Conservation (phyloP, 2,797 vertebrate genomes). For the Manis pentadactyla region DNA sequence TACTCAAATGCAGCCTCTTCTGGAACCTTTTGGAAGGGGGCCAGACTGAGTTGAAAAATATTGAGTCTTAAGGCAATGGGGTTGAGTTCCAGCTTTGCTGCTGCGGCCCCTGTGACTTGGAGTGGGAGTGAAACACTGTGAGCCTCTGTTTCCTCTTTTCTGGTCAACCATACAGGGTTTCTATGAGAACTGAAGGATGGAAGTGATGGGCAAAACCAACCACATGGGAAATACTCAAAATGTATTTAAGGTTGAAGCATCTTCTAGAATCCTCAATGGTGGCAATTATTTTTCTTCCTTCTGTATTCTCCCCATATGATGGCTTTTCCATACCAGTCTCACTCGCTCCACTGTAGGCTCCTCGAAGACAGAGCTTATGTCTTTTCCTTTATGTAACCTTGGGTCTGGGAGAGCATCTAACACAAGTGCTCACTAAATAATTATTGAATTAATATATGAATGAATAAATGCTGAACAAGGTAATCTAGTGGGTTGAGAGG, state of each 20-base stretch:
- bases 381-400: not conserved
- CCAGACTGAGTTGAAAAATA: not conserved
- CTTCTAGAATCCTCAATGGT: accelerated
- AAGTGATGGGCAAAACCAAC: not conserved
- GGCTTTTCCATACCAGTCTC: not conserved
- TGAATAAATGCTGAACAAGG: not conserved
- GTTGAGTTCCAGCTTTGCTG: not conserved
- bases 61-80: not conserved
- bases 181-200: not conserved
- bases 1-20: not conserved
- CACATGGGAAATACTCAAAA: not conserved
- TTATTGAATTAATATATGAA: not conserved
- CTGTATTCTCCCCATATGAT: not conserved
- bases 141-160: not conserved
- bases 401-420: not conserved
- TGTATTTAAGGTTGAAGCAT: not conserved
- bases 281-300: not conserved
- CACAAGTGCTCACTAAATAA: not conserved
- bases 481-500: not conserved
- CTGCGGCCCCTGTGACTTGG: not conserved
- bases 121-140: not conserved
- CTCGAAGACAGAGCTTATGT: not conserved
- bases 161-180: accelerated
- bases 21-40: constrained; percentile 24
- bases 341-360: not conserved